Percentiles rank a stretch among this genome's conserved stretches.
phyloP scores from a whole-genome alignment of 2,888 invertebrate genomes.

The Callosobruchus maculatus region DNA sequence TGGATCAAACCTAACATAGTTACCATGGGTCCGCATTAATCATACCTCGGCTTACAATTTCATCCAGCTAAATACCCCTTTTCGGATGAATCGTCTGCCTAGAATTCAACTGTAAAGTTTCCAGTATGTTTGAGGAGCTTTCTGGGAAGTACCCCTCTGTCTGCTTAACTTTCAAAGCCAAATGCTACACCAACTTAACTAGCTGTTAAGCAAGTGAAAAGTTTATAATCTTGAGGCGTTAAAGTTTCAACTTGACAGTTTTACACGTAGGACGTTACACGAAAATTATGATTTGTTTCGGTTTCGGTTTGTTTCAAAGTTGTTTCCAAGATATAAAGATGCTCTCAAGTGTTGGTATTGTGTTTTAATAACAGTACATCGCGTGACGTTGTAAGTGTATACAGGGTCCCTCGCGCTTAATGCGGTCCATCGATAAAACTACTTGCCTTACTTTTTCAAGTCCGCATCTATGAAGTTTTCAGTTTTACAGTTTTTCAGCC shows the following conservation, averaged over 20 bases:
- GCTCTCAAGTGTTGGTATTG: background rate
- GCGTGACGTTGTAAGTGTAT: too few species aligned
- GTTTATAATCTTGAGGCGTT: background rate
- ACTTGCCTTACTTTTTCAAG: too few species aligned
- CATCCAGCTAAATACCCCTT: too few species aligned
- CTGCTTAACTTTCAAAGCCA: background rate
- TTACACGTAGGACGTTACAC: background rate
- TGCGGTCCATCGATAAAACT: too few species aligned
- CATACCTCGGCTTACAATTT: too few species aligned
- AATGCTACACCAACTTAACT: background rate
- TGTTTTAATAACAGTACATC: too few species aligned
- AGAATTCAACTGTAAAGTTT: background rate
- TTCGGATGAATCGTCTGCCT: too few species aligned
- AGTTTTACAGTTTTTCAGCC: too few species aligned
- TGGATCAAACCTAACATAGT: too few species aligned
- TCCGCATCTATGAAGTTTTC: too few species aligned
- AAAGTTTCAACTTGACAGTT: background rate
- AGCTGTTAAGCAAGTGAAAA: background rate
- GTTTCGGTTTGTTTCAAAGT: background rate
- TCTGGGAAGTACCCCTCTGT: background rate
- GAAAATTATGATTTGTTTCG: background rate
- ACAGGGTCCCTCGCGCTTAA: too few species aligned
- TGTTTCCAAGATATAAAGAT: background rate
- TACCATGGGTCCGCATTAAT: too few species aligned
- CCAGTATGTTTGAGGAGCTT: background rate